These are phyloP conservation scores for Pagetopsis macropterus DNA, from an alignment of 2,797 vertebrate genomes.

Conservation along the genomic window DNA sequence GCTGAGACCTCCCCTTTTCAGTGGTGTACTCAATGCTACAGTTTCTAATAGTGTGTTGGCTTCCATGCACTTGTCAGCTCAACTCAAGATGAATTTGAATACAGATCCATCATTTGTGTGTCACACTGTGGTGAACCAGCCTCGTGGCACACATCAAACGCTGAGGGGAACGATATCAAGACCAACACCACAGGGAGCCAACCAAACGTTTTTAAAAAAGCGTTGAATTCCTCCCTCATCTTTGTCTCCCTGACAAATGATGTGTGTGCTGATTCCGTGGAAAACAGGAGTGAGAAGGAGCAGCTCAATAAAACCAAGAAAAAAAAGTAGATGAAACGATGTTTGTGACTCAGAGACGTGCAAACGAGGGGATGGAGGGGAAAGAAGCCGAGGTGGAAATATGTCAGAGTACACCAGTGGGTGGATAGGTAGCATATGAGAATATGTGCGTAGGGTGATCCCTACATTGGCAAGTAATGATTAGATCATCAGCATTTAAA, in stretches of 20 bases:
- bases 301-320: slow-evolving; percentile 44
- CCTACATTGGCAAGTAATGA: slow-evolving; percentile 44
- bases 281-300: slow-evolving; percentile 60
- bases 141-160: slow-evolving; percentile 69
- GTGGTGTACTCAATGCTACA: slow-evolving; percentile 37
- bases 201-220: slow-evolving; percentile 55
- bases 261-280: slow-evolving; percentile 59
- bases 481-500: slow-evolving; percentile 57
- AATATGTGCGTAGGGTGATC: slow-evolving; percentile 51
- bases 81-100: slow-evolving; percentile 68
- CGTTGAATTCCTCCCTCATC: slow-evolving; percentile 61
- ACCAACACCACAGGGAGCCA: slow-evolving; percentile 56
- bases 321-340: slow-evolving; percentile 49
- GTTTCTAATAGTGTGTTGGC: slow-evolving; percentile 56
- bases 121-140: slow-evolving; percentile 67
- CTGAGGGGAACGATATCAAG: slow-evolving; percentile 67
- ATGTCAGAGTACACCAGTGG: slow-evolving; percentile 58
- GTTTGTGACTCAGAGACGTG: slow-evolving; percentile 58
- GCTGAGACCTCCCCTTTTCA: slow-evolving; percentile 21
- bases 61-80: slow-evolving; percentile 56
- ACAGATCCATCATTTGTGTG: slow-evolving; percentile 70
- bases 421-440: slow-evolving; percentile 64
- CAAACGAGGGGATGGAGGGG: slow-evolving; percentile 48
- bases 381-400: slow-evolving; percentile 58
- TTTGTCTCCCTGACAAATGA: slow-evolving; percentile 64